Conservation (phyloP, 2,888 invertebrate species). For the Pammene aurita region DNA sequence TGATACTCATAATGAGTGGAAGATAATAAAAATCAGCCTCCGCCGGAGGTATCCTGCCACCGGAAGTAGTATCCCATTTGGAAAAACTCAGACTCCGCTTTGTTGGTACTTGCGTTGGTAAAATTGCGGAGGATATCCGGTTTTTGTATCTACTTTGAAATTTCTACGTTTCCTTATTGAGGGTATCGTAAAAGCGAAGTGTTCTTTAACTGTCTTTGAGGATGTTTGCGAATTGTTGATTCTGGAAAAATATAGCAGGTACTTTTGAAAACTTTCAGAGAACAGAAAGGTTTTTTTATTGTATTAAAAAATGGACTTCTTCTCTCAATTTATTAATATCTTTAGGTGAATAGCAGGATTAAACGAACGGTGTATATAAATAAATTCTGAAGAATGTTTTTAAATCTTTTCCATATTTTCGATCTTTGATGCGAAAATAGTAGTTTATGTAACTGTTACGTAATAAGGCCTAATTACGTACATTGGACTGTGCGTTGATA, state of each 20-base stretch:
- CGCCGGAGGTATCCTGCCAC: conserved; percentile 55
- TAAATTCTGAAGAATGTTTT: too few relatives aligned
- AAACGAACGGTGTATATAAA: too few relatives aligned
- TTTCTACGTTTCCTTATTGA: conserved; percentile 31
- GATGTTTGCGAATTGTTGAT: conserved; percentile 6
- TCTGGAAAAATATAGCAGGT: neutral
- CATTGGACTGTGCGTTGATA: too few relatives aligned
- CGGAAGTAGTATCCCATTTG: conserved; percentile 72
- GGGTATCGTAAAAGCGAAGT: conserved; percentile 26
- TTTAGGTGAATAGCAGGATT: too few relatives aligned
- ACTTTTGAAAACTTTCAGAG: neutral
- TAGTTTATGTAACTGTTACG: too few relatives aligned
- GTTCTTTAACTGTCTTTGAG: conserved; percentile 14
- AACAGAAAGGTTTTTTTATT: neutral
- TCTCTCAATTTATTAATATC: too few relatives aligned
- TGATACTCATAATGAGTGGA: conserved; percentile 21
- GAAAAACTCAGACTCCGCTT: conserved; percentile 58
- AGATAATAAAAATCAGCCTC: conserved; percentile 55
- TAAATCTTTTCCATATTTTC: too few relatives aligned
- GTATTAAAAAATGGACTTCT: too few relatives aligned
- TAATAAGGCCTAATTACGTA: too few relatives aligned
- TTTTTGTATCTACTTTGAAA: conserved; percentile 27
- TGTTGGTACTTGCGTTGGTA: conserved; percentile 33
- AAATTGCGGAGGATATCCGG: conserved; percentile 28
- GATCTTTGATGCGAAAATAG: too few relatives aligned